Conservation (phyloP, 2,113 vertebrate genomes). For the Hystrix brachyura region DNA sequence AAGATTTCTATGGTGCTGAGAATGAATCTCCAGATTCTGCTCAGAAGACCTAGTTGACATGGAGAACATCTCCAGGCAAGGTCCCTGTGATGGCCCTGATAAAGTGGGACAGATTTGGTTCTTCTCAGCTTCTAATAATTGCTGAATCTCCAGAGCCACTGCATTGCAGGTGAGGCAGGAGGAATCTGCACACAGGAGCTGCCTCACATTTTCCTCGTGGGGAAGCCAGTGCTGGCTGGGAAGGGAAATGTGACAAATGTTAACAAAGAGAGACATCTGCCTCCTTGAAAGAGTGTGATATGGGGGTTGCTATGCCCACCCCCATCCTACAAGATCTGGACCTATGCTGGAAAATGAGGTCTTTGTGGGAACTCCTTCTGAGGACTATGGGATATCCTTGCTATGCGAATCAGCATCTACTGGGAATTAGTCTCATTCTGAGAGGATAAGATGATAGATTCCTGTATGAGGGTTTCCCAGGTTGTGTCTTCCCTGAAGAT, state of each 20-base stretch:
- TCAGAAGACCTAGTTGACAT: neutral
- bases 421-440: neutral
- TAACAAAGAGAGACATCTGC: neutral
- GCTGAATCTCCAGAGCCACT: slow-evolving; percentile 60
- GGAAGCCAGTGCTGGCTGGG: slow-evolving; percentile 76
- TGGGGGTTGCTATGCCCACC: neutral
- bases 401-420: neutral
- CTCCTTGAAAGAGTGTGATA: neutral
- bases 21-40: neutral
- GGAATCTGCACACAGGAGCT: slow-evolving; percentile 70
- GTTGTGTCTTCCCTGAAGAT: neutral
- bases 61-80: slow-evolving; percentile 23
- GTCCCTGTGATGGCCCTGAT: neutral
- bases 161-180: slow-evolving; percentile 65
- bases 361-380: neutral
- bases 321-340: neutral
- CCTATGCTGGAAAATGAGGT: neutral
- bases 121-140: slow-evolving; percentile 35
- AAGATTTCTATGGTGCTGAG: neutral
- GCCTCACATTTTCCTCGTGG: slow-evolving; percentile 56
- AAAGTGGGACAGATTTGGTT: neutral
- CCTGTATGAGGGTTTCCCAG: neutral
- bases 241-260: neutral
- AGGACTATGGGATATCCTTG: neutral
- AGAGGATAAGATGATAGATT: neutral